phyloP scores from a whole-genome alignment of 2,888 invertebrate species.

The Chorisops tibialis region DNA sequence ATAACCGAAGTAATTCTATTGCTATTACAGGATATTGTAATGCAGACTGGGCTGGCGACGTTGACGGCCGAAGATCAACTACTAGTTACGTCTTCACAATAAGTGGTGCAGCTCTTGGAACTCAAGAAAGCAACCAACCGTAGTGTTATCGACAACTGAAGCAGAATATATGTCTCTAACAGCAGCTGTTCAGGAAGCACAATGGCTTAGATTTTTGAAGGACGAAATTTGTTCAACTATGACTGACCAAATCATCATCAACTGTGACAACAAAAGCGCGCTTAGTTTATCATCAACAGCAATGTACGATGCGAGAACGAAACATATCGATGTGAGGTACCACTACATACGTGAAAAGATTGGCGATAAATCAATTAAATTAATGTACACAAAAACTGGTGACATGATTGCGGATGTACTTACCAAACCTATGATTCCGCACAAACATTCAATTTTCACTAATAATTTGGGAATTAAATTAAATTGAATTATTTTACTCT shows the following conservation, averaged over 20 bases:
- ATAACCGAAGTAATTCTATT: neutral
- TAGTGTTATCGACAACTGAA: conserved; percentile 1
- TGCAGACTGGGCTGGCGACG: conserved; percentile 7
- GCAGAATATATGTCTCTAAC: conserved; percentile 1
- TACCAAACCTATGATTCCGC: neutral
- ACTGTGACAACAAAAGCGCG: conserved; percentile 1
- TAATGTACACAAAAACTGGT: too few relatives aligned
- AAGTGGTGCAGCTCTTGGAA: conserved; percentile 1
- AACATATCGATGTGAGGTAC: too few relatives aligned
- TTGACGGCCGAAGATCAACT: conserved; percentile 1
- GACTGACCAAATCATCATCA: neutral
- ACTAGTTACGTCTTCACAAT: conserved; percentile 4
- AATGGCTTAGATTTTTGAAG: conserved; percentile 1
- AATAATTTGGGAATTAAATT: too few relatives aligned
- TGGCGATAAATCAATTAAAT: too few relatives aligned
- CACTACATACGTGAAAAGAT: too few relatives aligned
- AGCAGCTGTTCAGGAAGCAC: neutral
- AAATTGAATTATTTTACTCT: too few relatives aligned
- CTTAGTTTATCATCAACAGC: too few relatives aligned
- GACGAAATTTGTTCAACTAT: neutral
- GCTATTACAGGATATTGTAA: neutral
- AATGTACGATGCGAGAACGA: too few relatives aligned
- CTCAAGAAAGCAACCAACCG: neutral
- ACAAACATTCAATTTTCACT: too few relatives aligned
- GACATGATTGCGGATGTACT: too few relatives aligned